Evolutionary conservation across 2,113 vertebrate genomes (phyloP), one percentile per base, ranked within the genome.

Genomic region (Miniopterus natalensis): DNA sequence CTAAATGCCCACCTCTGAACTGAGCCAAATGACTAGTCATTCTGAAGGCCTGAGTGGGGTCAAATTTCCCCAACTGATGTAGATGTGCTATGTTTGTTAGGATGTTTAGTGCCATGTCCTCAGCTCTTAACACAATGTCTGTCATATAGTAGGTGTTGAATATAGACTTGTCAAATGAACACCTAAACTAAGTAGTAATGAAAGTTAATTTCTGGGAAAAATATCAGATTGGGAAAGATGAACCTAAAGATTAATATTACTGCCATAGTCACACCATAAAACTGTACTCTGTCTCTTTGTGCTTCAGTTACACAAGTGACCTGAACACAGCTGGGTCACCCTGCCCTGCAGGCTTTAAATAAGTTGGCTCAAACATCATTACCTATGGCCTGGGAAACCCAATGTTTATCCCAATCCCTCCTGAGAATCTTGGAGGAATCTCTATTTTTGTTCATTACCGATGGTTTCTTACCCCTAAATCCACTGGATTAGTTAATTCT

Each of bases 331-430:
- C 57, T 53, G 83, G 86, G 85, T 85, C 71, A 90, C 45, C 27
- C 31, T 94, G 83, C 57, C 85, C 83, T 85, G 91, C 49, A 79
- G 75, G n/a, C 90, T 90, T 89, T 66, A 94, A 77, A 80, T 73
- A 17, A 73, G 29, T 55, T 90, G 70, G 29, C 61, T 91, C 61
- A 59, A 91, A 92, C 75, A 81, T 31, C 45, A 65, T 71, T 20
- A 20, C 63, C 21, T 94, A 66, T 66, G 53, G 66, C 53, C 31
- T 71, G 68, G 42, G 45, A 97, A 96, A 68, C 29, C 42, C 80
- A 77, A 20, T 79, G 74, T 95, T 94, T 93, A 88, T 66, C 55
- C 78, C 49, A 92, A 27, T n/a, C 29, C 55, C 25, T 95, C 8
- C 31, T 36, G 47, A 80, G 49, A 89, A 47, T 88, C 80, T 79